phyloP scores from a whole-genome alignment of 2,113 vertebrate genomes.

The Actinemys pallida region DNA sequence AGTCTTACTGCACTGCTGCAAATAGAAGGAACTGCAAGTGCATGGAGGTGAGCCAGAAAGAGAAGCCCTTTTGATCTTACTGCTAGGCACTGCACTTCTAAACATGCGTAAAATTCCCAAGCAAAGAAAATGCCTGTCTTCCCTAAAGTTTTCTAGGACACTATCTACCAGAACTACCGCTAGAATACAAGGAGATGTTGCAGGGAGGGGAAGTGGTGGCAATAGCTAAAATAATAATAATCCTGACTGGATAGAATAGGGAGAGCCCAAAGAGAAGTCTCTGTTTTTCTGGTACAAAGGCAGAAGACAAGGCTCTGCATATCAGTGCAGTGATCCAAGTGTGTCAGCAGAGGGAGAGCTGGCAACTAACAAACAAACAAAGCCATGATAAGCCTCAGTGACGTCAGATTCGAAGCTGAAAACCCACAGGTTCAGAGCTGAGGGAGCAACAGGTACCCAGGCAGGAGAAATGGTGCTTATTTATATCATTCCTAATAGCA shows the following conservation, averaged over 20 bases:
- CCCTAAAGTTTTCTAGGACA: not conserved
- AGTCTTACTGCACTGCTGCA: not conserved
- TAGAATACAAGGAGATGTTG: not conserved
- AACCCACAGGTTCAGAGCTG: not conserved
- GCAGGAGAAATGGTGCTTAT: constrained; percentile 6
- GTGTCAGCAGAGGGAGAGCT: not conserved
- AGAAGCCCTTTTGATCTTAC: not conserved
- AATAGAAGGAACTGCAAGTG: not conserved
- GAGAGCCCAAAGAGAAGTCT: not conserved
- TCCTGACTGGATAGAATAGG: not conserved
- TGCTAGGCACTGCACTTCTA: not conserved
- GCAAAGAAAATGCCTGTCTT: not conserved
- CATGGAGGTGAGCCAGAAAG: not conserved
- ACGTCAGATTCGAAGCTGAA: not conserved
- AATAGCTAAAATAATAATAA: not conserved
- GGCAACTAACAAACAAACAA: not conserved
- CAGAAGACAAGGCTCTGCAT: not conserved
- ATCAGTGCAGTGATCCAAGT: not conserved
- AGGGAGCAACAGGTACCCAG: constrained; percentile 7
- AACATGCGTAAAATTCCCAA: not conserved
- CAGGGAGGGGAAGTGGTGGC: not conserved
- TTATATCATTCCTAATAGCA: not conserved
- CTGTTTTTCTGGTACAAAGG: not conserved
- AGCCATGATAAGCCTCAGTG: not conserved
- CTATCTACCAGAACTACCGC: not conserved